Evolutionary conservation across 1,140 invertebrate species (phyloP).

Genomic region (Euschistus heros): DNA sequence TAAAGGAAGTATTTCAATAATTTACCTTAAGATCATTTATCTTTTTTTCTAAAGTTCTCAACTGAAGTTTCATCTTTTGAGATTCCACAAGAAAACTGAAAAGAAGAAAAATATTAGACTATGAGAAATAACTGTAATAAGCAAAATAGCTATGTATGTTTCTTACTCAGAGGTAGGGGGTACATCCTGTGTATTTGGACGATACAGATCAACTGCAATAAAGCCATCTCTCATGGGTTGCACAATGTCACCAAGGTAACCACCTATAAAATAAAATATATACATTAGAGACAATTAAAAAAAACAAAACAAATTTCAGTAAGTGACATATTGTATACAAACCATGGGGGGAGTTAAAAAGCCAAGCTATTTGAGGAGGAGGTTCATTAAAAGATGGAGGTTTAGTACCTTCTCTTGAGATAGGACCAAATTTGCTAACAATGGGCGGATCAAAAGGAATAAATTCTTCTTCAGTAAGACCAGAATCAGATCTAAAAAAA

Average conservation of each 20-base stretch:
- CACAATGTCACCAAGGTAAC: conserved; percentile 9
- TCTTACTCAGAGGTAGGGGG: conserved; percentile 38
- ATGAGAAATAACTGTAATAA: neutral
- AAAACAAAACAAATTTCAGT: neutral
- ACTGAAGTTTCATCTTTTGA: conserved; percentile 49
- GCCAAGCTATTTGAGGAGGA: conserved; percentile 10
- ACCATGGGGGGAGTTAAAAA: conserved; percentile 25
- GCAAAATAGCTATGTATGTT: neutral
- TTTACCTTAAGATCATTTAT: conserved; percentile 51
- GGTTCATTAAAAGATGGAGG: neutral
- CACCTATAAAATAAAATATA: neutral
- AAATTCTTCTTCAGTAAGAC: conserved; percentile 49
- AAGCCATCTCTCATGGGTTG: conserved; percentile 14
- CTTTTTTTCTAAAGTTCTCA: conserved; percentile 51
- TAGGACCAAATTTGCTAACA: conserved; percentile 67
- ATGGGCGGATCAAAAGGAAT: conserved; percentile 62
- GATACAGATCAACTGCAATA: conserved; percentile 13
- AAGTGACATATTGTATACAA: too few species aligned
- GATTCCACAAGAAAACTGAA: conserved; percentile 45
- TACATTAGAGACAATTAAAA: neutral
- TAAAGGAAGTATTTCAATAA: neutral
- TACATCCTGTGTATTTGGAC: conserved; percentile 10
- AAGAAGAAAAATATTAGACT: conserved; percentile 23
- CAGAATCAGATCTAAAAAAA: conserved; percentile 22
- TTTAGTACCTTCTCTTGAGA: conserved; percentile 45